Evolutionary conservation across 2,113 vertebrate genomes (phyloP), one percentile per base, ranked within the genome.

Genomic region (Balaeniceps rex): DNA sequence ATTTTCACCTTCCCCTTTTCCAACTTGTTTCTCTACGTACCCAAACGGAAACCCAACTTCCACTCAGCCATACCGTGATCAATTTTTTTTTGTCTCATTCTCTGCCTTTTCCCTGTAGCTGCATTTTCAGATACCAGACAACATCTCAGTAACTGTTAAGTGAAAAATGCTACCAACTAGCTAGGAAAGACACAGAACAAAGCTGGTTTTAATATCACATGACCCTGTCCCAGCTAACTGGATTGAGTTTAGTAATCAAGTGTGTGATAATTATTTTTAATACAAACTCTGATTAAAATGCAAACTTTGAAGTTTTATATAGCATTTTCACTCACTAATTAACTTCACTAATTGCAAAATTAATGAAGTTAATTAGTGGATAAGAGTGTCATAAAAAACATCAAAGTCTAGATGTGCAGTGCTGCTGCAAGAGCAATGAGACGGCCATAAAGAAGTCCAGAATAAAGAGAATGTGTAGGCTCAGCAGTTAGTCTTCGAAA

Each of bases 291-390:
- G 95, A 97, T 98, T 98, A 98, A 98, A 97, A 98, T 96, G 72
- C 55, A 94, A 94, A 97, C 97, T 98, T 98, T 98, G 98, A 98
- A 97, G 97, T 98, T 98, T 98, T 97, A 97, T 95, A 97, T 12
- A 60, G 87, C 55, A 97, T 97, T 98, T 97, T 98, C 95, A 93
- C 78, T 88, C 87, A 97, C 79, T 98, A 97, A 98, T 98, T 98
- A 98, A 98, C 96, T 97, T 68, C 91, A 95, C 25, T 96, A 97
- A 97, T 97, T 96, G 75, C 83, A 96, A 94, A 97, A 96, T 72
- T 98, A 98, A 66, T 98, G 83, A 49, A 97, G 95, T 97, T 98
- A 98, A 98, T 98, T 98, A 98, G 72, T 96, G 93, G 94, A 90
- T 90, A 98, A 97, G 83, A 97, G 54, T 93, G 47, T 78, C 61